Percentiles rank a stretch among this genome's conserved stretches.
Evolutionary conservation across 2,888 invertebrate genomes (phyloP).

Genomic region (Lacanobia wlatinum): DNA sequence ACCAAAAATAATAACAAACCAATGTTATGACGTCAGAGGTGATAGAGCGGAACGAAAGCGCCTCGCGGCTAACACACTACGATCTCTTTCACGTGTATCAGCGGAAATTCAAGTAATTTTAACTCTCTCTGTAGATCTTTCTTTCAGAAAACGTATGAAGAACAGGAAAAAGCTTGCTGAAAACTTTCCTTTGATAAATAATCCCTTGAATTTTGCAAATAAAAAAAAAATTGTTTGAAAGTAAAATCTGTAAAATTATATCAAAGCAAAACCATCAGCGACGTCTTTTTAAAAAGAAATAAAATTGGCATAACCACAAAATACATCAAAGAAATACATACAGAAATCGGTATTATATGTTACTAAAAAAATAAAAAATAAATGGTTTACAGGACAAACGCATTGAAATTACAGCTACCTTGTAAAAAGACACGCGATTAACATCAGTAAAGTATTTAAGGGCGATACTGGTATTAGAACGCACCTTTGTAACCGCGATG

Average conservation of each 20-base stretch:
- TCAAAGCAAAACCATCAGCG: background rate
- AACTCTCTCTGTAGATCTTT: slow-evolving; percentile 32
- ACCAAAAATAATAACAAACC: background rate
- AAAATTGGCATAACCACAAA: too few species aligned
- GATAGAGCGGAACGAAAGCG: slow-evolving; percentile 30
- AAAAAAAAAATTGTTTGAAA: background rate
- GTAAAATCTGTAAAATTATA: background rate
- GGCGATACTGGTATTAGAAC: slow-evolving; percentile 70
- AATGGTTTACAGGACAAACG: background rate
- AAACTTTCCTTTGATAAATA: background rate
- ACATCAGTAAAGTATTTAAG: slow-evolving; percentile 58
- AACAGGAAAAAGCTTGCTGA: background rate
- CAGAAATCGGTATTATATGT: background rate
- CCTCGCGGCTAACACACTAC: slow-evolving; percentile 33
- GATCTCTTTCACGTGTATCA: slow-evolving; percentile 34
- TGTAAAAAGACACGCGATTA: slow-evolving; percentile 37
- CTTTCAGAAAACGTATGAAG: slow-evolving; percentile 4
- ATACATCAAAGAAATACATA: too few species aligned
- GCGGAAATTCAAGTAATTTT: slow-evolving; percentile 41
- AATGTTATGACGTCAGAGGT: slow-evolving; percentile 11
- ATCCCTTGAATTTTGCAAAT: background rate
- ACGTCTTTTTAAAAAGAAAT: too few species aligned
- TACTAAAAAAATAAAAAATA: background rate
- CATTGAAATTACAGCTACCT: slow-evolving; percentile 2
- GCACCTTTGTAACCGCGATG: slow-evolving; percentile 92